Base-by-base conservation (phyloP, 1,140 invertebrate species). In the Aphelenchoides avenae region DNA sequence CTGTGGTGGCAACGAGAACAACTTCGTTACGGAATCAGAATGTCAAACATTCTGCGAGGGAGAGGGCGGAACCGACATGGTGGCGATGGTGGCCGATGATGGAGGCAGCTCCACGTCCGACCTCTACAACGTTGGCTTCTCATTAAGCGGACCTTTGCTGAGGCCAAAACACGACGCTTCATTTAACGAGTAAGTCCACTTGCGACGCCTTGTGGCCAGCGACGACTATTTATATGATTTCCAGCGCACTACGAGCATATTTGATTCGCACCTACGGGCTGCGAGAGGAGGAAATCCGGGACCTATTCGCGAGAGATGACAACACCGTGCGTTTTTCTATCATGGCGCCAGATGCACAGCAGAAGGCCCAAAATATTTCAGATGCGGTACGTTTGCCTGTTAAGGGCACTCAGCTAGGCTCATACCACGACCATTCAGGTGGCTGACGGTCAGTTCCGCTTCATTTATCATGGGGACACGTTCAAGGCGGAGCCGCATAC, bases 1-100 rank as follows among this genome's bases (percentile, higher is more conserved):
- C 30, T 69, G 66, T 41, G 48, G 48, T 22, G 66, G 66, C 31
- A 69, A 65, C 26, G 42, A 68, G 34, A 69, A 69, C 36, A 69
- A 69, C 31, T 69, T 69, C 34, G 66, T 44, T 29, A 66, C 67
- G 1, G 49, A 46, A 39, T 48, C 52, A 7, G 66, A 70, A 31
- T 69, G 66, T 43, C 34, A 56, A n/a, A 39, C 57, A 30, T 69
- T 70, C 37, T 69, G 66, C 42, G 39, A 39, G 26, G 66, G 66
- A 36, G 50, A 33, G 18, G 67, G 66, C 22, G 54, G 52, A 5
- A 66, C 57, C 24, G 30, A 58, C 11, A 44, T 55, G 5, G 33
- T 34, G 13, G 40, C 49, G 20, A 48, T 47, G n/a, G 42, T 60
- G 41, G 57, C 64, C 27, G 61, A 49, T 41, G 31, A 11, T 29